Evolutionary conservation across 1,140 invertebrate species (phyloP), one percentile per base, ranked within the genome.

Genomic region (Neodiprion virginianus): DNA sequence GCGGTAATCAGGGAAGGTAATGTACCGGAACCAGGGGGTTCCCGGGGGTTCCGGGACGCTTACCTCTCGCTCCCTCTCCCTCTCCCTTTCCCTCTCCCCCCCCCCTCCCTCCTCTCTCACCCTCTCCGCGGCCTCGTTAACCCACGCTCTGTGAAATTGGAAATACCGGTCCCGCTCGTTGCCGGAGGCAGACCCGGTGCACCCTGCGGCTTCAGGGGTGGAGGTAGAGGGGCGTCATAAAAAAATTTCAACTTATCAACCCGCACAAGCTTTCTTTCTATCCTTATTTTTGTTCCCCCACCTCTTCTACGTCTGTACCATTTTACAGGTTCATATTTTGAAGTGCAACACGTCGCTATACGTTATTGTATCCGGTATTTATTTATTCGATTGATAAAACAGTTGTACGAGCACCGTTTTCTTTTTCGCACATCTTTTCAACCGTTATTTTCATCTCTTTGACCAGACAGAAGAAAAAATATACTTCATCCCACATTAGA

Each of bases 111-210:
- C 80, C 17, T 21, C 75, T 77, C 74, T 61, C 81, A 73, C 79
- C 78, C 71, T 69, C 85, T 81, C 86, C 81, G 81, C 84, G 84
- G 86, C 77, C 84, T 86, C 85, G 86, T 87, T 87, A 86, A 87
- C 84, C 83, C 85, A 87, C 83, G 86, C 85, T 86, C 85, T 86
- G 86, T 87, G 85, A 87, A 87, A 87, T 87, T 86, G 85, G 82
- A 87, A 87, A 85, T 86, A 84, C 84, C 79, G 76, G 76, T 77
- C 76, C 72, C 75, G 47, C 70, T 53, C 76, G 74, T 61, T 7
- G 53, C n/a, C 53, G 3, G 53, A 61, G 11, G 28, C 28, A 40
- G 28, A 40, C 28, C 28, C 28, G 28, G 28, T 40, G 53, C 11
- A 17, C 11, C 11, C 7, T 61, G 53, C 53, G 53, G 53, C 28